Conservation (phyloP, 2,888 invertebrate species). For the Barypeithes pellucidus region DNA sequence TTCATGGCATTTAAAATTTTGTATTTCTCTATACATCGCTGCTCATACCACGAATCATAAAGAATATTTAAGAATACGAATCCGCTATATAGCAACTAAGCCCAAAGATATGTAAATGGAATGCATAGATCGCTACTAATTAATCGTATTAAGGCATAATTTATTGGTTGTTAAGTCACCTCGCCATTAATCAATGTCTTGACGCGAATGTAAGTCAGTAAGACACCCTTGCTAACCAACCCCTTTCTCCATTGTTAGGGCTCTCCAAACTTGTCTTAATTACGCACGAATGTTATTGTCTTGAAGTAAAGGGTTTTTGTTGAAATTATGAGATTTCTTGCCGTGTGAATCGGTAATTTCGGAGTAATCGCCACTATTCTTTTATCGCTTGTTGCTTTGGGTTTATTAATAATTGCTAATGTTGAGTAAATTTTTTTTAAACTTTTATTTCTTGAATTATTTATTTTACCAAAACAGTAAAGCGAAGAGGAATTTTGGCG, state of each 20-base stretch:
- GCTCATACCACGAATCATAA: no score
- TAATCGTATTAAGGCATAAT: conserved; percentile 17
- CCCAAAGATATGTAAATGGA: background rate
- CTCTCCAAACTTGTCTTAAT: conserved; percentile 38
- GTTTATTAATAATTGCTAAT: background rate
- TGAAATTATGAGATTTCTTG: conserved; percentile 52
- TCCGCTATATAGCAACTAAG: no score
- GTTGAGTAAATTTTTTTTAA: no score
- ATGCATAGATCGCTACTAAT: conserved; percentile 14
- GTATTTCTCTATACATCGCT: no score
- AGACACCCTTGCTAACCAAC: conserved; percentile 24
- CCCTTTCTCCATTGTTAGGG: conserved; percentile 12
- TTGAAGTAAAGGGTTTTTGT: conserved; percentile 45
- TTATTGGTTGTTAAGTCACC: conserved; percentile 13
- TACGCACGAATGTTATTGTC: conserved; percentile 46
- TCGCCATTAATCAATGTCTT: conserved; percentile 12
- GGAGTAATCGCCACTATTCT: conserved; percentile 29
- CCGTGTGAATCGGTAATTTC: conserved; percentile 31
- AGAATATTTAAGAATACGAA: no score
- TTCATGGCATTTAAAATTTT: no score
- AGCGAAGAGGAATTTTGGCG: no score
- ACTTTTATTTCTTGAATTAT: no score
- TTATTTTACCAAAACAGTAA: no score
- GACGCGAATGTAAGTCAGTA: conserved; percentile 18
- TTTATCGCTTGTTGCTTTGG: conserved; percentile 29